Conservation (phyloP, 2,888 invertebrate species). For the Drosophila recens region DNA sequence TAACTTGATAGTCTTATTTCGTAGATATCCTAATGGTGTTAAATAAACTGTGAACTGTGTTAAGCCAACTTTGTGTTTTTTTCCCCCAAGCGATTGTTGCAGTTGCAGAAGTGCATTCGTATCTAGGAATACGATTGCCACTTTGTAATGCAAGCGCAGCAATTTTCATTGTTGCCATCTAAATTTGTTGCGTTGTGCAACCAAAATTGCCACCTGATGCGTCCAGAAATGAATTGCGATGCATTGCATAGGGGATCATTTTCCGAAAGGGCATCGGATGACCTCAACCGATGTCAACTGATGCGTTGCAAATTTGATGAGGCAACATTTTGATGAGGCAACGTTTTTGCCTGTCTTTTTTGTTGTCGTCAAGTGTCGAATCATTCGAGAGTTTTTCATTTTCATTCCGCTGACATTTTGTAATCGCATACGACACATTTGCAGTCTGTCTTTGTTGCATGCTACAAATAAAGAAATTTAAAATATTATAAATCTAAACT, state of each 20-base stretch:
- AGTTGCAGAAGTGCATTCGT: background rate
- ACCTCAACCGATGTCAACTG: conserved; percentile 32
- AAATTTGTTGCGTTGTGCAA: conserved; percentile 34
- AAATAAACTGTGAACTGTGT: conserved; percentile 1
- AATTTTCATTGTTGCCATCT: conserved; percentile 45
- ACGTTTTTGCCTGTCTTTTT: conserved; percentile 11
- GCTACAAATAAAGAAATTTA: background rate
- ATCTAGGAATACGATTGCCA: conserved; percentile 2
- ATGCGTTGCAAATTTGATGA: conserved; percentile 43
- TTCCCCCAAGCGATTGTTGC: background rate
- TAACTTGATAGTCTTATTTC: conserved; percentile 2
- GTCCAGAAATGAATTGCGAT: background rate
- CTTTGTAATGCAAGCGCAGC: conserved; percentile 29
- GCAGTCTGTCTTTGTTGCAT: conserved; percentile 1
- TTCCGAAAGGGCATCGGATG: conserved; percentile 20
- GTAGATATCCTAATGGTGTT: background rate
- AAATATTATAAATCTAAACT: conserved; percentile 15
- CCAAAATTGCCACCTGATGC: conserved; percentile 44
- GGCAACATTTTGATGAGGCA: conserved; percentile 19
- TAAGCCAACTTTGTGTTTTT: background rate
- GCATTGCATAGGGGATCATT: conserved; percentile 16
- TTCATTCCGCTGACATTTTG: conserved; percentile 27
- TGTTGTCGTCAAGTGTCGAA: conserved; percentile 22
- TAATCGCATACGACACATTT: conserved; percentile 20
- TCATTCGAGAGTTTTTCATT: conserved; percentile 24